Evolutionary conservation across 35 echinoderm and acorn worm genomes (phyloP), one percentile per base, ranked within the genome.

Genomic region (Diadema setosum): DNA sequence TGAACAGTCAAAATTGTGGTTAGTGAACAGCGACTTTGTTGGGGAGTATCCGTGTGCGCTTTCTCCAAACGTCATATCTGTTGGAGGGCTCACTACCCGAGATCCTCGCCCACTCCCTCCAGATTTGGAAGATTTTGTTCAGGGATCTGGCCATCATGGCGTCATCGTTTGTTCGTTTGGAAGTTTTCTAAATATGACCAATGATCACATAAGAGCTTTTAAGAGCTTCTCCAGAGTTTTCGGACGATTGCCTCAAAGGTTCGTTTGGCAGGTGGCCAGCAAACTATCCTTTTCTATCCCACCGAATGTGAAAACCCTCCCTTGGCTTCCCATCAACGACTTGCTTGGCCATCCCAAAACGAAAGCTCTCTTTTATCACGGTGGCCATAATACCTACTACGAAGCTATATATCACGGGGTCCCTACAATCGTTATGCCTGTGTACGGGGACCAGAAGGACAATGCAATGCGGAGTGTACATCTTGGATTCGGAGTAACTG

Each of bases 381-480:
- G 82, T 0, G 82, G 82, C 39, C 33, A 59, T 2, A 84, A 84
- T 39, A 59, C 50, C 11, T 39, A 59, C 15, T 41, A 59, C 20
- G 82, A 84, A n/a, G 82, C 82, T 31, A 59, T 84, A 5, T 84
- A 84, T 39, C 82, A 84, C 56, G 82, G 82, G 8, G 56, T 84
- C 5, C 82, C 82, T 39, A 56, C 43, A 20, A 34, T 84, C 26
- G 56, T 59, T 30, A 37, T 84, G 35, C 82, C 82, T 33, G 8
- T 84, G 5, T 84, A 16, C 25, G 46, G 46, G 36, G 82, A 84
- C 21, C 56, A 84, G 44, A 5, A n/a, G 16, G 82, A 60, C 56
- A 32, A 29, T 2, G 82, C 30, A 25, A 17, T 18, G 23, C 27
- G 56, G 43, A 63, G 33, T 34, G 82, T 58, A 8, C 35, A 32